These are phyloP conservation scores for Geococcyx californianus DNA, from an alignment of 2,113 vertebrate species.

Conservation along the genomic window DNA sequence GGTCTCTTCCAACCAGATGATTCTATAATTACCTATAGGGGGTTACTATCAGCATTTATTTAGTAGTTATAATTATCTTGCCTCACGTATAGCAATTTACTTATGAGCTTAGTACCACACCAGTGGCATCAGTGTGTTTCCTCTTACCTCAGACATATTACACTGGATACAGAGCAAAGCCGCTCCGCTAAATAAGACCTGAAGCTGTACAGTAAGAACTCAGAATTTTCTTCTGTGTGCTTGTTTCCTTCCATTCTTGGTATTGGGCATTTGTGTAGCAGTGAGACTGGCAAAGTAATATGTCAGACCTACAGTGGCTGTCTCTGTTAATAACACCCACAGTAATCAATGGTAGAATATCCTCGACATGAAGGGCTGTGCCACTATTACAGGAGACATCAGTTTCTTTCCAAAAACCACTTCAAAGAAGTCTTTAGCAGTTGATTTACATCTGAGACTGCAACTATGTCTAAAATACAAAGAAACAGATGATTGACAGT, in stretches of 20 bases:
- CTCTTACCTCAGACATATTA: neutral
- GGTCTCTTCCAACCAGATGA: too few relatives aligned
- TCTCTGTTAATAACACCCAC: neutral
- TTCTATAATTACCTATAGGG: neutral
- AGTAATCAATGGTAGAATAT: neutral
- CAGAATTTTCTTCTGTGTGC: neutral
- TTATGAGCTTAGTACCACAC: neutral
- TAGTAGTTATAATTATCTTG: rapidly evolving
- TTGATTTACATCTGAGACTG: neutral
- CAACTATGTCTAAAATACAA: neutral
- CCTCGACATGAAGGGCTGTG: neutral
- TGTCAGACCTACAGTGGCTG: neutral
- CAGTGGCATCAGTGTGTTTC: neutral
- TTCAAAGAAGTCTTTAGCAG: neutral
- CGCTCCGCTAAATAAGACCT: neutral
- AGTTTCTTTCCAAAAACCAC: neutral
- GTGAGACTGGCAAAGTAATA: neutral
- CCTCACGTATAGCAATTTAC: neutral
- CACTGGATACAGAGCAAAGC: neutral
- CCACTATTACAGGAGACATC: neutral
- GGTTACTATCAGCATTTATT: neutral
- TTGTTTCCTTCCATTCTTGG: neutral
- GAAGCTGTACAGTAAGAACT: neutral
- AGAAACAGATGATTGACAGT: neutral
- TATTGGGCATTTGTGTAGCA: neutral